A percentile compares a stretch with the other conserved stretches of the same genome.
These are phyloP conservation scores for Drosophila takahashii DNA, from an alignment of 1,140 invertebrate species.

Conservation along the genomic window DNA sequence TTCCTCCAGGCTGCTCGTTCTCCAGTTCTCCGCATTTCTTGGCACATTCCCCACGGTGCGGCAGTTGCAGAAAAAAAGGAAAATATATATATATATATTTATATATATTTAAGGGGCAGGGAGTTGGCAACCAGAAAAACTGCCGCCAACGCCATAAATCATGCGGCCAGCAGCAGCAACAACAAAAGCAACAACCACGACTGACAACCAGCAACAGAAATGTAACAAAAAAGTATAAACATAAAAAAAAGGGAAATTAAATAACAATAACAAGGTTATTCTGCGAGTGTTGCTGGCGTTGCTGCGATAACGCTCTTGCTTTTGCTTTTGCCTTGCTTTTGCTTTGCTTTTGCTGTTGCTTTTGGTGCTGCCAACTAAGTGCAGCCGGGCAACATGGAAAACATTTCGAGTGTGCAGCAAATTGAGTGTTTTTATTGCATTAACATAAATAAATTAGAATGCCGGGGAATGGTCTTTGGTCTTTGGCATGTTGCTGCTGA, in stretches of 20 bases:
- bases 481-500: constrained; percentile 43
- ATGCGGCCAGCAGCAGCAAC: constrained; percentile 58
- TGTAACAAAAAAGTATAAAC: constrained; percentile 48
- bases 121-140: constrained; percentile 53
- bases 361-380: constrained; percentile 31
- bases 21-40: background rate
- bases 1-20: background rate
- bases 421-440: constrained; percentile 83
- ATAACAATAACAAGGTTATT: constrained; percentile 81
- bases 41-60: constrained; percentile 36
- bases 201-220: constrained; percentile 47
- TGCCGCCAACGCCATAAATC: constrained; percentile 71
- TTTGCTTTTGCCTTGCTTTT: constrained; percentile 26
- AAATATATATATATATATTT: too few species aligned
- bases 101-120: background rate
- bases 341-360: constrained; percentile 19
- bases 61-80: constrained; percentile 3
- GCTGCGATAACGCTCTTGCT: constrained; percentile 30
- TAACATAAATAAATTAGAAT: constrained; percentile 83
- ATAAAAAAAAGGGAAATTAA: constrained; percentile 74
- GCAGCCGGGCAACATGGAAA: constrained; percentile 32
- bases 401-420: constrained; percentile 65
- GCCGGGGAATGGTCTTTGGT: constrained; percentile 36
- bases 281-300: constrained; percentile 30
- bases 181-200: constrained; percentile 9